A percentile compares a stretch with the other conserved stretches of the same genome.
Conservation (phyloP, 64 coral and sea anemone species). For the Montipora sp. region DNA sequence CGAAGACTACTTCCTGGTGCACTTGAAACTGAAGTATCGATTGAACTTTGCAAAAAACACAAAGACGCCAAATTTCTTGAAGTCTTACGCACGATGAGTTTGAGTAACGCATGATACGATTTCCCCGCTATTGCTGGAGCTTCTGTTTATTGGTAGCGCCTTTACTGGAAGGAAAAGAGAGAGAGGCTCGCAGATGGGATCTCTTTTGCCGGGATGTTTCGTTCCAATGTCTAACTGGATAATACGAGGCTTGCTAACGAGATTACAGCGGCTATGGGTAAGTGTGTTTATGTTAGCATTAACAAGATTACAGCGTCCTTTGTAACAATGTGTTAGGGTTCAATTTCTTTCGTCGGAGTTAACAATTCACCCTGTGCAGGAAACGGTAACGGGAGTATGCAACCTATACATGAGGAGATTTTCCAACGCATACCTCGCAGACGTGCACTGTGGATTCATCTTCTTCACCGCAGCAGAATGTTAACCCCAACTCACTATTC, state of each 20-base stretch:
- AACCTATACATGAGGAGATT: not conserved
- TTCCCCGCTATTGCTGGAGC: not conserved
- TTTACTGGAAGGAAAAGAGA: not conserved
- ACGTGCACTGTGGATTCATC: slow-evolving; percentile 87
- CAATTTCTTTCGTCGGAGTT: too few relatives aligned
- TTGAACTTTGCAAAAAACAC: not conserved
- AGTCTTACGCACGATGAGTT: not conserved
- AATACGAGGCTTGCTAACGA: not conserved
- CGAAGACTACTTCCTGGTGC: not conserved
- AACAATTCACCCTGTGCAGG: too few relatives aligned
- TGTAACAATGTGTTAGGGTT: not conserved
- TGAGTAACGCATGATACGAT: not conserved
- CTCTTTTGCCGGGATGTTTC: not conserved
- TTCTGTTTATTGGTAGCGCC: not conserved
- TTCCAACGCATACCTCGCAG: slow-evolving; percentile 64
- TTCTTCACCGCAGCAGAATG: slow-evolving; percentile 93
- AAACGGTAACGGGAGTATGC: not conserved
- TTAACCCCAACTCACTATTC: slow-evolving; percentile 81
- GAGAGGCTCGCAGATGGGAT: not conserved
- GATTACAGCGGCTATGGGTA: not conserved
- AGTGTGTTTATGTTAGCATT: not conserved
- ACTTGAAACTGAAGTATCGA: not conserved
- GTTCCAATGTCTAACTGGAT: not conserved
- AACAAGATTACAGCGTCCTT: not conserved
- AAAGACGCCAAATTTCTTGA: not conserved